These are phyloP conservation scores for Chymomyza caudatula DNA, from an alignment of 2,888 invertebrate species.

Conservation along the genomic window DNA sequence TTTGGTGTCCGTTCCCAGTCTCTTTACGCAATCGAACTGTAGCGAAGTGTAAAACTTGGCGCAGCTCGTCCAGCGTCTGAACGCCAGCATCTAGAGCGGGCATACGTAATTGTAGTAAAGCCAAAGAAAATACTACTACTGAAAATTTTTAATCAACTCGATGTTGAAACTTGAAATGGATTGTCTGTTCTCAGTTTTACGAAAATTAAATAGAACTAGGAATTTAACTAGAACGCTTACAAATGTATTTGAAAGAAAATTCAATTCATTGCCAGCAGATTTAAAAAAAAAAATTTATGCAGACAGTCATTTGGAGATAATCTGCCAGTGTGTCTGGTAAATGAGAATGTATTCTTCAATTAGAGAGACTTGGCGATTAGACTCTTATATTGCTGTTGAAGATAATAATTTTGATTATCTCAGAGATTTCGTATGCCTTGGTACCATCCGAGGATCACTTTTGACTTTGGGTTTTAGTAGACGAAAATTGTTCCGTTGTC, in stretches of 20 bases:
- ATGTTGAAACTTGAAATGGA: not conserved
- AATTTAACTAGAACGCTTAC: not conserved
- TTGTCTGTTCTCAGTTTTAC: not conserved
- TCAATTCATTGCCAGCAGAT: too few species aligned
- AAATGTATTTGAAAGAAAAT: not conserved
- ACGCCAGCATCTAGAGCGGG: not conserved
- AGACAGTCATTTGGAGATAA: too few species aligned
- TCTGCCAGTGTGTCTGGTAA: too few species aligned
- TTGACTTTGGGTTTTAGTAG: too few species aligned
- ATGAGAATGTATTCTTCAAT: too few species aligned
- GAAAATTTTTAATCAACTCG: not conserved
- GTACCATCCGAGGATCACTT: too few species aligned
- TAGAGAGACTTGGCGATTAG: too few species aligned
- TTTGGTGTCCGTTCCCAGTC: not conserved
- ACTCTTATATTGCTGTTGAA: too few species aligned
- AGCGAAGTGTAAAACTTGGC: not conserved
- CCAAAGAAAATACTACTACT: not conserved
- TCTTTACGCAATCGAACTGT: not conserved
- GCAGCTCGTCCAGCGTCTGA: not conserved
- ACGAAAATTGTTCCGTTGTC: too few species aligned
- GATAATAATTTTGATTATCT: too few species aligned
- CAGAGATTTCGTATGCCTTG: too few species aligned
- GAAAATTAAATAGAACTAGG: not conserved
- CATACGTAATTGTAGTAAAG: not conserved
- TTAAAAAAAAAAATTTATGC: too few species aligned